phyloP scores from a whole-genome alignment of 2,797 vertebrate genomes.

The Echeneis naucrates region DNA sequence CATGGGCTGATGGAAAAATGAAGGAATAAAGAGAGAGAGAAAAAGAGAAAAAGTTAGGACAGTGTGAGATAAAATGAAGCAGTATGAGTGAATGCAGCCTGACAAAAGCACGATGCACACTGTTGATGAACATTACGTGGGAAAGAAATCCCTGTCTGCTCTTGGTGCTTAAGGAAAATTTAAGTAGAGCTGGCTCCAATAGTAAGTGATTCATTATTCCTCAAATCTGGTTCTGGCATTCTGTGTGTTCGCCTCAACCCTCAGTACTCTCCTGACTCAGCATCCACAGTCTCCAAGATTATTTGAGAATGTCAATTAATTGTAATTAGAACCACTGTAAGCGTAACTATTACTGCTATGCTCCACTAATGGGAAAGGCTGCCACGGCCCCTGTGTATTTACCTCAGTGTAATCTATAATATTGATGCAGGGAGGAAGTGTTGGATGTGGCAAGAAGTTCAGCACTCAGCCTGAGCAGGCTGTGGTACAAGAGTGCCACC shows the following conservation, averaged over 20 bases:
- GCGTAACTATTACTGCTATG: slow-evolving; percentile 70
- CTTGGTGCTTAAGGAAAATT: background rate
- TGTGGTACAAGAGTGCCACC: slow-evolving; percentile 75
- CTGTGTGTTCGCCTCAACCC: slow-evolving; percentile 31
- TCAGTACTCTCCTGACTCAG: slow-evolving; percentile 55
- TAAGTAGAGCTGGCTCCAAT: background rate
- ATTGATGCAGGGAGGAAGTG: slow-evolving; percentile 51
- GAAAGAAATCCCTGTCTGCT: background rate
- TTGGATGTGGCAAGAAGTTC: slow-evolving; percentile 1
- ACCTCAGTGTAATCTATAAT: slow-evolving; percentile 70
- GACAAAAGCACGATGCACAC: background rate
- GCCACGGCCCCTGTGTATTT: slow-evolving; percentile 63
- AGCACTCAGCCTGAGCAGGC: background rate
- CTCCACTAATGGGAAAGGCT: slow-evolving; percentile 75
- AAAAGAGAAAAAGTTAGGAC: background rate
- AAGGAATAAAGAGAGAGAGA: background rate
- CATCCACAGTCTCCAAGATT: slow-evolving; percentile 41
- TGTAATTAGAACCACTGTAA: slow-evolving; percentile 77
- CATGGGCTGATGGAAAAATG: slow-evolving; percentile 4
- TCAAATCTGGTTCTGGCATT: slow-evolving; percentile 28
- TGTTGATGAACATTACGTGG: background rate
- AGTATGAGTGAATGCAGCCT: slow-evolving; percentile 7
- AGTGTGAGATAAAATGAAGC: slow-evolving; percentile 9
- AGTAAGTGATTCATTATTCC: slow-evolving; percentile 30
- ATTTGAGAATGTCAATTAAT: slow-evolving; percentile 72